Evolutionary conservation across 2,797 vertebrate genomes (phyloP).

Genomic region (Eulemur coronatus): DNA sequence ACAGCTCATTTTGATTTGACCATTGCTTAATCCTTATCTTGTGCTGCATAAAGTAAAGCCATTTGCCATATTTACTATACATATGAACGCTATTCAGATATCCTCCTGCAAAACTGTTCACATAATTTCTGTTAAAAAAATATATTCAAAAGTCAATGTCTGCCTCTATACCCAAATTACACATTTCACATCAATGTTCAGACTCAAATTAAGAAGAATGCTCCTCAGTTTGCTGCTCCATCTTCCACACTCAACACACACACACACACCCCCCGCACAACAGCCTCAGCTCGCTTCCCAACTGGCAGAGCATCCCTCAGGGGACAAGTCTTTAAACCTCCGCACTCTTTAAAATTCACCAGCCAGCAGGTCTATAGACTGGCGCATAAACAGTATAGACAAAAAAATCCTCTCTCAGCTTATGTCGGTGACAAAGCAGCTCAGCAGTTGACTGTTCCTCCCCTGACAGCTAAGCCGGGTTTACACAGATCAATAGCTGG

Average conservation of each 20-base stretch:
- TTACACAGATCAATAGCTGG: constrained; percentile 90
- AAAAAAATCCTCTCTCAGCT: constrained; percentile 84
- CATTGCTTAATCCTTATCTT: not conserved
- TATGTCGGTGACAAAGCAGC: constrained; percentile 89
- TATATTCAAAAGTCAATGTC: constrained; percentile 54
- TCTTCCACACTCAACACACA: constrained; percentile 59
- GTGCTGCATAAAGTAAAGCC: not conserved
- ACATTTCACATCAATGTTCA: constrained; percentile 54
- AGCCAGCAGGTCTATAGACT: constrained; percentile 93
- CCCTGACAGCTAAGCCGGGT: constrained; percentile 89
- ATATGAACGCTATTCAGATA: not conserved
- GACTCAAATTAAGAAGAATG: constrained; percentile 63
- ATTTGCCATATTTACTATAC: not conserved
- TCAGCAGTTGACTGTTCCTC: constrained; percentile 87
- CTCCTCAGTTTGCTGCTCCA: constrained; percentile 15
- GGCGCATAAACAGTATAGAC: constrained; percentile 89
- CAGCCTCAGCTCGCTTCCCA: constrained; percentile 91
- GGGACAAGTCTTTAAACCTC: constrained; percentile 96
- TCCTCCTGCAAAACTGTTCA: not conserved
- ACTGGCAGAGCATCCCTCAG: constrained; percentile 93
- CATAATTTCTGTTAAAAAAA: not conserved
- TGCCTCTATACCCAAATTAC: constrained; percentile 66
- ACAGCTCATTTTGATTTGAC: not conserved
- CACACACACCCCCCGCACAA: constrained; percentile 80
- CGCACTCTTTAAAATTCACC: constrained; percentile 97